Conservation (phyloP, 2,113 vertebrate genomes). For the Nanorana parkeri region DNA sequence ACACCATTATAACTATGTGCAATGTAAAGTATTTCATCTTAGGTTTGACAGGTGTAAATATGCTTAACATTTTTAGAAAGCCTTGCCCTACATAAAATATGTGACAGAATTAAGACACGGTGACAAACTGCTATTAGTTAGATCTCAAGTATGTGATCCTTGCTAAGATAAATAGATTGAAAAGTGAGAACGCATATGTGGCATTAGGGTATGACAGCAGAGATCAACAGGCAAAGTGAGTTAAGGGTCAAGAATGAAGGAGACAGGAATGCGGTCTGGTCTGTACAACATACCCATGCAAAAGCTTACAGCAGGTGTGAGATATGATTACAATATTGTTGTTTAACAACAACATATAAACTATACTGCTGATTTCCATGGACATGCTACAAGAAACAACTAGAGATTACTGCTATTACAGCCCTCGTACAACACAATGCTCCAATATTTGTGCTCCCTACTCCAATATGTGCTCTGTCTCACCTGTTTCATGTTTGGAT, state of each 20-base stretch:
- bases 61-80: constrained; percentile 10
- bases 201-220: neutral
- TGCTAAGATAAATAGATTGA: constrained; percentile 23
- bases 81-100: constrained; percentile 7
- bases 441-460: too few species aligned
- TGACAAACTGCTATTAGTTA: neutral
- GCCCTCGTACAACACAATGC: too few species aligned
- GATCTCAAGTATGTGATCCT: constrained; percentile 42
- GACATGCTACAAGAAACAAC: too few species aligned
- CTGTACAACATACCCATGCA: neutral
- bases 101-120: neutral
- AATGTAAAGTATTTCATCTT: neutral
- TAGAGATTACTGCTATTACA: too few species aligned
- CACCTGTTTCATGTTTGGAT: too few species aligned
- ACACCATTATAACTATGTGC: neutral
- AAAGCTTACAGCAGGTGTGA: too few species aligned
- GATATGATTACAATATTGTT: neutral
- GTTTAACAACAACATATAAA: too few species aligned
- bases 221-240: neutral
- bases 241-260: neutral
- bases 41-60: constrained; percentile 10
- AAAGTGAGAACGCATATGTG: constrained; percentile 6
- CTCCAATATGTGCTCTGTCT: too few species aligned
- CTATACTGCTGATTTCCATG: too few species aligned
- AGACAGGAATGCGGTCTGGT: constrained; percentile 25